Base-by-base conservation (phyloP, 2,888 invertebrate genomes). In the Anticlea derivata region DNA sequence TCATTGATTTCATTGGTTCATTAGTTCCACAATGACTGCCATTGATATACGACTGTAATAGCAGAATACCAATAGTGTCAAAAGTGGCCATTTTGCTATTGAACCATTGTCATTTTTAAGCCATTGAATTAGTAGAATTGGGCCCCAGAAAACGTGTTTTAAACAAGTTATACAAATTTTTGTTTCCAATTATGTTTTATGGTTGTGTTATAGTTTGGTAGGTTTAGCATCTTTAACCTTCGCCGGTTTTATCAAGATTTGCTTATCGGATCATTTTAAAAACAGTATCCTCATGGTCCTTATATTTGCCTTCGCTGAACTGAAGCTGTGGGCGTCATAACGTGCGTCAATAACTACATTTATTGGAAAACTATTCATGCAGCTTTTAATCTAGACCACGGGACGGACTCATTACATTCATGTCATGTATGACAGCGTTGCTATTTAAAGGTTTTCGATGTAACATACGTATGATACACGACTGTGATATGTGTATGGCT, bases 401-500 rank as follows among this genome's bases (percentile, higher is more conserved):
- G 34, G 43, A 33, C 23, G 34, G 43, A 33, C 23, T 55, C 45
- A 50, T 58, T 59, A 51, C 26, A 50, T 50, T 51, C 46, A 53
- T 35, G 49, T 24, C 49, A 40, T 55, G 52, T 44, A 38, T 53
- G 52, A 53, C 55, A 55, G 29, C 37, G 38, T 45, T 31, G 47
- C 52, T 55, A 58, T 57, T 48, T 56, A 58, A 56, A 52, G 62
- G 56, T 56, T 58, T 60, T 60, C 56, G 47, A 54, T 55, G 48
- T 56, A 50, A 60, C 56, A 55, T 50, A 38, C 38, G 41, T 50
- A 57, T 54, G 53, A 58, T 53, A 45, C 45, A 48, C 27, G 37
- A 29, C 13, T 55, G 43, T 58, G 61, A 65, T 61, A 64, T 65
- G 2, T 17, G 2, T 4, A 62, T 65, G 67, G 66, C 17, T 4